Conservation (phyloP, 2,888 invertebrate genomes). For the Drosophila kambysellisi region DNA sequence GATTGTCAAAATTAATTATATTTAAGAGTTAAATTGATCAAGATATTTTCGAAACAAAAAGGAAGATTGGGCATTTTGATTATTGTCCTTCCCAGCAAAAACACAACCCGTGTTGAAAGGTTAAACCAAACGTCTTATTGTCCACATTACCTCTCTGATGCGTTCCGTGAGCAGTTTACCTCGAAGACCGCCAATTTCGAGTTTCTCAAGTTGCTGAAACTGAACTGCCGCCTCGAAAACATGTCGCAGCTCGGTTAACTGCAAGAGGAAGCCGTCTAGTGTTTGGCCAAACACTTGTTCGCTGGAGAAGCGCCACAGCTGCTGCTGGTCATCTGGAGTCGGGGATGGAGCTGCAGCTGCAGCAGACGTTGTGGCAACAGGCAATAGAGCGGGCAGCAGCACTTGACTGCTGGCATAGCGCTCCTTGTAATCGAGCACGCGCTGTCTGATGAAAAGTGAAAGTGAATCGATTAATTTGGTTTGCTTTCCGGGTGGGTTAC, state of each 20-base stretch:
- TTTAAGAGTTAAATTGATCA: neutral
- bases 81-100: no score
- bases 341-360: conserved; percentile 78
- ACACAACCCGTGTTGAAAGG: no score
- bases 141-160: conserved; percentile 70
- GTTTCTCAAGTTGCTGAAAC: conserved; percentile 94
- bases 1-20: no score
- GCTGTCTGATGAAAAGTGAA: conserved; percentile 60
- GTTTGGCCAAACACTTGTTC: conserved; percentile 89
- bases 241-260: conserved; percentile 89
- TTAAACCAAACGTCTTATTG: no score
- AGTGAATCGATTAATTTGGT: neutral
- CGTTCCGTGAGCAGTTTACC: conserved; percentile 82
- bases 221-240: conserved; percentile 92
- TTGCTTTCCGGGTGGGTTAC: conserved; percentile 82
- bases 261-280: conserved; percentile 88
- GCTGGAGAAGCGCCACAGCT: conserved; percentile 90
- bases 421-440: conserved; percentile 79
- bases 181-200: conserved; percentile 89
- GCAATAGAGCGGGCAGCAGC: conserved; percentile 71
- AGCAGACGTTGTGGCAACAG: conserved; percentile 25
- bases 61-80: no score
- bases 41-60: no score
- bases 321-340: conserved; percentile 86
- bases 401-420: conserved; percentile 73